phyloP scores from a whole-genome alignment of 2,888 invertebrate genomes.

The Flexamia atlantica region DNA sequence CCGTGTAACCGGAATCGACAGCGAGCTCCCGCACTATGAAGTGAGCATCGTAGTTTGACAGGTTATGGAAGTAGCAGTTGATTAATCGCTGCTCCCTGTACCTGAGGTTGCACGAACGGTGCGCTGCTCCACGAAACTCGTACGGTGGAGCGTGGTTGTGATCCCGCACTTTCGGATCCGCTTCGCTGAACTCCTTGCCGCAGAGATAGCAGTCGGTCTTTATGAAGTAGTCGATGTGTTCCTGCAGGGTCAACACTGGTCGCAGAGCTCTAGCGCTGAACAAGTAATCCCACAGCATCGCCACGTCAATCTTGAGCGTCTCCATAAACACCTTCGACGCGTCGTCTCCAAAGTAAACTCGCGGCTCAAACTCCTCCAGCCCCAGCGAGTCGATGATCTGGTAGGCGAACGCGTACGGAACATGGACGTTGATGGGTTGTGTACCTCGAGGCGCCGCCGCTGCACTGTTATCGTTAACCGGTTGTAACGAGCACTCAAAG shows the following conservation, averaged over 20 bases:
- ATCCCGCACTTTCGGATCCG: neutral
- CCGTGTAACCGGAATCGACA: conserved; percentile 67
- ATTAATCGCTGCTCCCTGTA: neutral
- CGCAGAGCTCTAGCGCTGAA: neutral
- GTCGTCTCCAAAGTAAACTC: neutral
- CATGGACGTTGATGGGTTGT: neutral
- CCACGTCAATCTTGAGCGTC: neutral
- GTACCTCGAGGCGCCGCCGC: neutral
- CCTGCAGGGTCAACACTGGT: neutral
- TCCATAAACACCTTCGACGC: neutral
- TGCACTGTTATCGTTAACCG: neutral
- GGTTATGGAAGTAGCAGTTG: conserved; percentile 65
- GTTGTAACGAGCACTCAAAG: conserved; percentile 19
- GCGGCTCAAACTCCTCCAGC: neutral
- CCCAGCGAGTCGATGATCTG: neutral
- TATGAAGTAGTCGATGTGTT: neutral
- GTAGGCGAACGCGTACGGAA: conserved; percentile 29
- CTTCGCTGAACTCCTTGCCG: neutral
- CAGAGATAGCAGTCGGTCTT: neutral
- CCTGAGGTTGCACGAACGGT: neutral
- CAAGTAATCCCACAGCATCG: neutral
- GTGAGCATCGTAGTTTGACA: conserved; percentile 71
- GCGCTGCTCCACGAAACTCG: conserved; percentile 17
- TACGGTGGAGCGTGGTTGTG: conserved; percentile 6
- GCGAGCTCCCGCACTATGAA: conserved; percentile 71